Evolutionary conservation across 2,113 vertebrate genomes (phyloP), one percentile per base, ranked within the genome.

Genomic region (Laterallus jamaicensis): DNA sequence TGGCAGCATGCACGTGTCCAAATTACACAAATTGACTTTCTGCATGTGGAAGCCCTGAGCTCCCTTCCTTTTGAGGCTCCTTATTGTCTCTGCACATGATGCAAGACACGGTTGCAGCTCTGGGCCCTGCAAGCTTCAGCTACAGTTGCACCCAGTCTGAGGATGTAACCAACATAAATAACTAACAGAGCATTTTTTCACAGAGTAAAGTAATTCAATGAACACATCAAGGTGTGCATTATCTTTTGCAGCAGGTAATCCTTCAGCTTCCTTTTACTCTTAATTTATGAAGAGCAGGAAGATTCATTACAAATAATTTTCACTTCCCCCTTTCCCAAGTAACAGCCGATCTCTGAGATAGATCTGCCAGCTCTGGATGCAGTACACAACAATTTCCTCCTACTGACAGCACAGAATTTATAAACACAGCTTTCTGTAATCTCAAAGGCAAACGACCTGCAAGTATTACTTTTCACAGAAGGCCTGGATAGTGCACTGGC

Each of bases 261-360:
- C 40, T 75, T 90, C 73, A 88, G 20, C 31, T 78, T 68, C 49
- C 68, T 62, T 86, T 76, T 77, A n/a, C 42, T 90, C 68, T 32
- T 92, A 50, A 92, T 78, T 79, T 88, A 93, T 56, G 44, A 88
- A 86, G 40, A 78, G 26, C 64, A 86, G 81, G 55, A 68, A 90
- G 71, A 90, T 86, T 83, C 32, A 75, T 88, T 86, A 64, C 12
- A 37, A 68, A 81, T 67, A 81, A 78, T 81, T 90, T 75, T 80
- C 19, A 49, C 35, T 90, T 35, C 10, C 21, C 28, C 3, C 70
- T 67, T 90, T 63, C 31, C 15, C 83, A 59, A 82, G 37, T 21
- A 58, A n/a, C 1, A 50, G 68, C 10, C 6, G 16, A 8, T 83
- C 88, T 77, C 71, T 40, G n/a, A 42, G 16, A 21, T 6, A 6